Evolutionary conservation across 2,888 invertebrate genomes (phyloP).

Genomic region (Conchocele bisecta): DNA sequence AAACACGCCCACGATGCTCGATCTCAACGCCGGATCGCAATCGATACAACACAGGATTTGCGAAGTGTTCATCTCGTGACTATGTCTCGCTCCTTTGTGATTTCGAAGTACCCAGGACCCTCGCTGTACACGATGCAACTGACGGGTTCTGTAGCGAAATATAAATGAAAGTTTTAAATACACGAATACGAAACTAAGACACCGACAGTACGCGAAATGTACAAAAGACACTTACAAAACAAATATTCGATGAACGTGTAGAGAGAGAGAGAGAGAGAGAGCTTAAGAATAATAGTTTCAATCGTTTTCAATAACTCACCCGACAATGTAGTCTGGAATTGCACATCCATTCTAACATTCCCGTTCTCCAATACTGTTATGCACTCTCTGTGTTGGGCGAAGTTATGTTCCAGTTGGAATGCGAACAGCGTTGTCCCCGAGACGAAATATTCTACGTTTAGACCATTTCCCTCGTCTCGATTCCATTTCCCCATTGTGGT

Average conservation of each 20-base stretch:
- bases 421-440: constrained; percentile 12
- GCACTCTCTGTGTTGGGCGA: constrained; percentile 12
- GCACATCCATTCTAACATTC: too few species aligned
- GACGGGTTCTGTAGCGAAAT: constrained; percentile 12
- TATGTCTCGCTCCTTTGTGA: constrained; percentile 13
- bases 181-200: too few species aligned
- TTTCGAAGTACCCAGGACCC: constrained; percentile 11
- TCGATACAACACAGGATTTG: constrained; percentile 4
- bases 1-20: constrained; percentile 9
- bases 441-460: constrained; percentile 7
- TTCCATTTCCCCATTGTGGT: constrained; percentile 29
- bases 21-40: constrained; percentile 1
- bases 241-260: too few species aligned
- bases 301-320: too few species aligned
- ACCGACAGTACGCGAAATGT: too few species aligned
- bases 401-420: constrained; percentile 15
- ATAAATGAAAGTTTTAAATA: too few species aligned
- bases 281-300: too few species aligned
- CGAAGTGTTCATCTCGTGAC: constrained; percentile 13
- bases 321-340: too few species aligned
- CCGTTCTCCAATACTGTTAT: background rate
- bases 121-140: constrained; percentile 24
- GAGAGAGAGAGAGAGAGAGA: too few species aligned
- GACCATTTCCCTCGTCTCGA: constrained; percentile 16
- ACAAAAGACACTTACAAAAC: too few species aligned